Conservation (phyloP, 2,113 vertebrate species). For the Podarcis muralis region DNA sequence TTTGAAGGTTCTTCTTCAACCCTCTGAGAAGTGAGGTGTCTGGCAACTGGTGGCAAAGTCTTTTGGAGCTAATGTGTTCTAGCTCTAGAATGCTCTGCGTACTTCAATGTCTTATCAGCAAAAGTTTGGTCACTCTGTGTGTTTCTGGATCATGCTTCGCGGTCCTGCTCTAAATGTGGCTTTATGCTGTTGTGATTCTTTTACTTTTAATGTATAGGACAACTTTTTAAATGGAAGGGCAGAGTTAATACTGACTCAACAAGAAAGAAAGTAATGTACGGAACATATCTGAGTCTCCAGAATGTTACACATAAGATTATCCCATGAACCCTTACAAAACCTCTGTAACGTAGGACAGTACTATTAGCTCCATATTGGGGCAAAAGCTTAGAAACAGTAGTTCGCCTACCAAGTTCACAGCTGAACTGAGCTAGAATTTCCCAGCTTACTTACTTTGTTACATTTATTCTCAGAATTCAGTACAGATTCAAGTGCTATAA, state of each 20-base stretch:
- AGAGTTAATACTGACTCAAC: neutral
- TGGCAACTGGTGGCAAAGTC: neutral
- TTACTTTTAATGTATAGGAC: neutral
- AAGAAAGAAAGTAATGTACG: neutral
- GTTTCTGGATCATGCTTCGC: neutral
- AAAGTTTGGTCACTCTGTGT: neutral
- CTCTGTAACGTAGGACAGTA: neutral
- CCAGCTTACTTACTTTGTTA: neutral
- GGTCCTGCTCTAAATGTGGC: neutral
- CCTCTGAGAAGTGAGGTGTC: neutral
- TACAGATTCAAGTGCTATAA: conserved; percentile 10
- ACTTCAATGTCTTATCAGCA: neutral
- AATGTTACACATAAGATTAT: neutral
- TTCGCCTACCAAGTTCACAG: neutral
- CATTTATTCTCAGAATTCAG: neutral
- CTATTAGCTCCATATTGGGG: neutral
- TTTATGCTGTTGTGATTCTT: neutral
- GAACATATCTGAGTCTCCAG: neutral
- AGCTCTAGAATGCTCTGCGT: neutral
- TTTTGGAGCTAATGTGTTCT: neutral
- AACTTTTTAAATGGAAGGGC: neutral
- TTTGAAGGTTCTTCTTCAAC: neutral
- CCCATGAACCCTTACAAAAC: neutral
- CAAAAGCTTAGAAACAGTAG: neutral
- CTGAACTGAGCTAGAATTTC: neutral